These are phyloP conservation scores for Anthopleura sola DNA, from an alignment of 64 coral and sea anemone species.

Conservation along the genomic window DNA sequence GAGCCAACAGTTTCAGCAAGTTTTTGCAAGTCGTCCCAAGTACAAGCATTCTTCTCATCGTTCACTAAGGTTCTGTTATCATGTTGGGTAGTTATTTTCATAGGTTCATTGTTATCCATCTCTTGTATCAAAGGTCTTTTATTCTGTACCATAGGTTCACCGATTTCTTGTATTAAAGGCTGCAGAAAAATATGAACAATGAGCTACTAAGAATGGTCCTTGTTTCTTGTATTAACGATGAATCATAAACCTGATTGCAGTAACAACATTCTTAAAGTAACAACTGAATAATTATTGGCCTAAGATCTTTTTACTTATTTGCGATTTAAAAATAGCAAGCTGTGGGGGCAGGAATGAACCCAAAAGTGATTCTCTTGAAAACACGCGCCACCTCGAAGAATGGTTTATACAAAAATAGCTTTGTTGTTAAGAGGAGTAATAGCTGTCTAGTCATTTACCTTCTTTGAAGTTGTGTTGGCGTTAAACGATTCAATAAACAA, in stretches of 20 bases:
- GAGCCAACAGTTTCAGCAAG: slow-evolving; percentile 79
- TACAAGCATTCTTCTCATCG: not conserved
- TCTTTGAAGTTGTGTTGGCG: not conserved
- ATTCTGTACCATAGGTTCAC: not conserved
- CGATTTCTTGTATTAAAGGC: slow-evolving; percentile 6
- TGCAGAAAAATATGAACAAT: not conserved
- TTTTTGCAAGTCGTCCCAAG: slow-evolving; percentile 36
- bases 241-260: no score
- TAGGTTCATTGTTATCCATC: not conserved
- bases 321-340: no score
- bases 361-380: no score
- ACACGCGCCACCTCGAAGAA: no score
- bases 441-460: not conserved
- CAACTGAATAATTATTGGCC: no score
- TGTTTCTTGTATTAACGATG: no score
- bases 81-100: not conserved
- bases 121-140: not conserved
- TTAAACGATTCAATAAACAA: slow-evolving; percentile 48
- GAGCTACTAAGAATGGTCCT: no score
- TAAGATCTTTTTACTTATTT: no score
- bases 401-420: not conserved
- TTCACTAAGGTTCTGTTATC: not conserved
- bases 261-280: no score
- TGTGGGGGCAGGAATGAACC: no score
- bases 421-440: not conserved